These are phyloP conservation scores for Choloepus didactylus DNA, from an alignment of 2,797 vertebrate species.

Conservation along the genomic window DNA sequence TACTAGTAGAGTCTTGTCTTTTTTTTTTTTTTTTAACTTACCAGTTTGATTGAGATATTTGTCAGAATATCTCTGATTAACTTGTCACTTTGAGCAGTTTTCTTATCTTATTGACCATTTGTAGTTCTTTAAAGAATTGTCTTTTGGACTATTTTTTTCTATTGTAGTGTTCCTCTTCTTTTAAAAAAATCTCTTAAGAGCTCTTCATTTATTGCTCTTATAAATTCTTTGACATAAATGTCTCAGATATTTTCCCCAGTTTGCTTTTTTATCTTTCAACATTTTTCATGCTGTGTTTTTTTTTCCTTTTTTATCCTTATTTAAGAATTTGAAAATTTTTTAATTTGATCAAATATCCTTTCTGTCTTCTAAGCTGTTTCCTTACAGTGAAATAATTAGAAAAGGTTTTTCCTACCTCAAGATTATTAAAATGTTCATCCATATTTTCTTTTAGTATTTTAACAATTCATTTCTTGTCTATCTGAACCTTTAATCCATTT, in stretches of 20 bases:
- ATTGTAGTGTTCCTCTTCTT: neutral
- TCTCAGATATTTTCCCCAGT: neutral
- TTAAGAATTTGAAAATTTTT: neutral
- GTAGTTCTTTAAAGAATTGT: neutral
- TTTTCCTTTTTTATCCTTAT: neutral
- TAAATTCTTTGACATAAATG: conserved; percentile 9
- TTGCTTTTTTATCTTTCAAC: neutral
- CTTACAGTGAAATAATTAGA: neutral
- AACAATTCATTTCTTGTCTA: neutral
- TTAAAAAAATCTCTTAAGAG: neutral
- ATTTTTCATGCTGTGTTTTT: neutral
- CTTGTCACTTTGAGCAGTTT: neutral
- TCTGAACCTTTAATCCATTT: neutral
- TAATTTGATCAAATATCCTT: neutral
- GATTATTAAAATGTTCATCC: neutral
- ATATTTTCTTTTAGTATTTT: neutral
- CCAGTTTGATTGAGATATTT: neutral
- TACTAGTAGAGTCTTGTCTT: neutral
- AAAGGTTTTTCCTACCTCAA: neutral
- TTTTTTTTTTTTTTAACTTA: neutral
- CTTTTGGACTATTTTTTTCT: neutral
- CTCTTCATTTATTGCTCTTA: neutral
- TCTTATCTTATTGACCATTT: neutral
- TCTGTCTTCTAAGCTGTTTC: neutral
- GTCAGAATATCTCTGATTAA: neutral